These are phyloP conservation scores for Saccostrea echinata DNA, from an alignment of 1,140 invertebrate genomes.

Conservation along the genomic window DNA sequence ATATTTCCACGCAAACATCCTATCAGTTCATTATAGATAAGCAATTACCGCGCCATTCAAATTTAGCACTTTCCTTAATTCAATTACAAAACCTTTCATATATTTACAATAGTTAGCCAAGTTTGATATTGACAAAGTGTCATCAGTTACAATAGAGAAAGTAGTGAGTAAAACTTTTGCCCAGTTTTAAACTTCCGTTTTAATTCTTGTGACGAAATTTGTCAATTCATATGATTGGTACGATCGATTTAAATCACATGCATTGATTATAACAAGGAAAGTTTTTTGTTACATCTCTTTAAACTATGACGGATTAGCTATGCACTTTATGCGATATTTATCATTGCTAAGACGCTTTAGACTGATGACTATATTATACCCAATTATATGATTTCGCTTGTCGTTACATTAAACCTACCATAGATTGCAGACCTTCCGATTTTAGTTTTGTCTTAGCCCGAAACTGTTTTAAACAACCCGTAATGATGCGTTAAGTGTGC, in stretches of 20 bases:
- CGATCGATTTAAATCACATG: too few relatives aligned
- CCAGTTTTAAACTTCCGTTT: background rate
- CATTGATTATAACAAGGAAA: too few relatives aligned
- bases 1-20: slow-evolving; percentile 7
- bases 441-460: background rate
- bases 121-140: background rate
- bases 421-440: background rate
- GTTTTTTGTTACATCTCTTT: too few relatives aligned
- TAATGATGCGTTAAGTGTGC: background rate
- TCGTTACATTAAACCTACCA: too few relatives aligned
- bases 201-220: background rate
- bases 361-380: too few relatives aligned
- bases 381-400: too few relatives aligned
- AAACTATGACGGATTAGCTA: too few relatives aligned
- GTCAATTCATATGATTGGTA: too few relatives aligned
- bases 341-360: too few relatives aligned
- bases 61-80: background rate
- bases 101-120: background rate
- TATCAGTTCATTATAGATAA: slow-evolving; percentile 20
- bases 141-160: background rate
- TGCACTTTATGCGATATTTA: too few relatives aligned
- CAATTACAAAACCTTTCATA: background rate
- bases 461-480: background rate
- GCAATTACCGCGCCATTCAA: background rate
- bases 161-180: background rate